Evolutionary conservation across 2,888 invertebrate species (phyloP).

Genomic region (Pinctada fucata): DNA sequence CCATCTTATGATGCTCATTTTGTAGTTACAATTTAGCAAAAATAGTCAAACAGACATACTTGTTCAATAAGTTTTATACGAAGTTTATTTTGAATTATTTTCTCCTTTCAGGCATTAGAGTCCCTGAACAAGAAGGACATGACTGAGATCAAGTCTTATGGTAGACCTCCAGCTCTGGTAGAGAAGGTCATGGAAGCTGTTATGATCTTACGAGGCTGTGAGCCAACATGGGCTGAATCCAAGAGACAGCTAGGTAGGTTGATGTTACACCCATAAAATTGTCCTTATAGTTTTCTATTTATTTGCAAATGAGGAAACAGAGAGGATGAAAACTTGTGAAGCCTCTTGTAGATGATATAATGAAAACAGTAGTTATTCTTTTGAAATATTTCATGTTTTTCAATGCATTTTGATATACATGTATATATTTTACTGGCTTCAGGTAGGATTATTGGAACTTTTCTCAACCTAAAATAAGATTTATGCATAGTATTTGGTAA

Average conservation of each 20-base stretch:
- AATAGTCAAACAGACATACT: no score
- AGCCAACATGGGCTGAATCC: conserved; percentile 91
- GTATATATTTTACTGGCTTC: no score
- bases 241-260: conserved; percentile 86
- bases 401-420: no score
- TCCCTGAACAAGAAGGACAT: conserved; percentile 79
- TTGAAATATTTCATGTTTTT: no score
- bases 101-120: conserved; percentile 66
- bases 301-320: neutral
- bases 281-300: neutral
- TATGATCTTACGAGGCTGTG: conserved; percentile 86
- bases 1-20: no score
- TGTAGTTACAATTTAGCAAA: no score
- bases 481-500: no score
- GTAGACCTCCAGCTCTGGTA: conserved; percentile 90
- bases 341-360: no score
- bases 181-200: conserved; percentile 92
- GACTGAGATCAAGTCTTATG: conserved; percentile 93
- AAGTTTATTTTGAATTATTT: neutral
- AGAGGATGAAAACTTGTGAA: neutral
- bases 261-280: neutral
- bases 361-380: no score
- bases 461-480: no score
- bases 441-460: no score
- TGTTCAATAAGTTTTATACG: no score